Evolutionary conservation across 2,888 invertebrate genomes (phyloP).

Genomic region (Podabrus alpinus): DNA sequence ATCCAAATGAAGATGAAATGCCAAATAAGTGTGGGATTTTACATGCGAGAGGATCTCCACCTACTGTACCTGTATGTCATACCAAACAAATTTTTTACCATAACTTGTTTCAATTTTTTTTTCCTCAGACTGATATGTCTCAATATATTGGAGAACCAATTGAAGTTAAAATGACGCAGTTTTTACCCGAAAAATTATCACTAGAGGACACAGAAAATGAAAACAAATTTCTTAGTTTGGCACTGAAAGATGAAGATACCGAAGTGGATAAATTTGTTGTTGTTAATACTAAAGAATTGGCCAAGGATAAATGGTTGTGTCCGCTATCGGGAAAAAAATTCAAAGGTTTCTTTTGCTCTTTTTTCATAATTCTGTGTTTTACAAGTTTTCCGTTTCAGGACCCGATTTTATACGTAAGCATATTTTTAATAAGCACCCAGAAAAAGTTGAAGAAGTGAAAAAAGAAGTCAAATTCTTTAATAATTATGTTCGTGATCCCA

Average conservation of each 20-base stretch:
- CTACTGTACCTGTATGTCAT: conserved; percentile 71
- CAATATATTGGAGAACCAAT: conserved; percentile 79
- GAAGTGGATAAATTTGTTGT: conserved; percentile 95
- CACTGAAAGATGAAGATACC: conserved; percentile 60
- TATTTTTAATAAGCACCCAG: conserved; percentile 95
- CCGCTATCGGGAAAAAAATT: conserved; percentile 99
- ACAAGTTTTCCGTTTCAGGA: conserved; percentile 55
- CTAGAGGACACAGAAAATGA: conserved; percentile 68
- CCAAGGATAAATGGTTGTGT: conserved; percentile 98
- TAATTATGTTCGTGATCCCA: conserved; percentile 92
- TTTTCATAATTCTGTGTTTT: background rate
- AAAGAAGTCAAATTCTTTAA: conserved; percentile 98
- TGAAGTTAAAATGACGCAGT: conserved; percentile 87
- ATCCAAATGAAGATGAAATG: conserved; percentile 99
- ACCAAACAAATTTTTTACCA: background rate
- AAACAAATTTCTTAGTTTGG: conserved; percentile 49
- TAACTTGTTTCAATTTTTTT: background rate
- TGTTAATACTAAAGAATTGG: conserved; percentile 94
- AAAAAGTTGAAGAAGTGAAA: conserved; percentile 96
- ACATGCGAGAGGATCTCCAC: conserved; percentile 91
- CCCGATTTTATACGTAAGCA: conserved; percentile 99
- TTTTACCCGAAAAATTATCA: conserved; percentile 78
- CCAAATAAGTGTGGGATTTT: conserved; percentile 98
- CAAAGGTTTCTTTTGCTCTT: conserved; percentile 62
- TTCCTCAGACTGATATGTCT: conserved; percentile 65